Evolutionary conservation across 1,140 invertebrate species (phyloP).

Genomic region (Coenobita brevimanus): DNA sequence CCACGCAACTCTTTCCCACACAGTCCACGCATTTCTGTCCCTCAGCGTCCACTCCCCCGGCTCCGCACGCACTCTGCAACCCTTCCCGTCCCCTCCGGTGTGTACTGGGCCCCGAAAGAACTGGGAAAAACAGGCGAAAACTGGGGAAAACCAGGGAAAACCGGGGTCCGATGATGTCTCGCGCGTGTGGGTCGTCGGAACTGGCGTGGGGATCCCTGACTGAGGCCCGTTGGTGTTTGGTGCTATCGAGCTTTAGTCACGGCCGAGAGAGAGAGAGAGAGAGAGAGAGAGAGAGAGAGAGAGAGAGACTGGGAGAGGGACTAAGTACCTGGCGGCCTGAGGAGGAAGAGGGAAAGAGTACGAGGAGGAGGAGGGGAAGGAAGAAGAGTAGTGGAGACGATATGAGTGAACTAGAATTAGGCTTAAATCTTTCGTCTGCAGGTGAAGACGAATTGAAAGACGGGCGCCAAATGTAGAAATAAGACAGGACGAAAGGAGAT

Average conservation of each 20-base stretch:
- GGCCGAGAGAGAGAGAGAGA: conserved; percentile 33
- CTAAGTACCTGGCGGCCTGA: neutral
- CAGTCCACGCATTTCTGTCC: neutral
- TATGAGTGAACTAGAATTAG: neutral
- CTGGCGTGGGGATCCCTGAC: conserved; percentile 19
- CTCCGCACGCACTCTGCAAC: neutral
- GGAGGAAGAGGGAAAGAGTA: neutral
- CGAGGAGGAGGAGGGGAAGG: conserved; percentile 6
- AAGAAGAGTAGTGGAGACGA: neutral
- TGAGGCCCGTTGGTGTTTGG: conserved; percentile 47
- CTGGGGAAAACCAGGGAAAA: conserved; percentile 16
- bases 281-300: conserved; percentile 18
- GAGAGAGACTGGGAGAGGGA: neutral
- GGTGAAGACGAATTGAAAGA: no score
- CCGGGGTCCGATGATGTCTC: conserved; percentile 39
- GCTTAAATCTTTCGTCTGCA: no score
- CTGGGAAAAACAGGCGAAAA: neutral
- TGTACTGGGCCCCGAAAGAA: neutral
- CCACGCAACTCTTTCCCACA: conserved; percentile 19
- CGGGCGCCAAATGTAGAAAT: no score
- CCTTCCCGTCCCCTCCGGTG: neutral
- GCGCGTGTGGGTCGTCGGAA: conserved; percentile 25
- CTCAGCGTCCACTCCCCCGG: neutral
- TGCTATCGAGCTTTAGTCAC: conserved; percentile 64
- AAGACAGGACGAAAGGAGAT: no score